phyloP scores from a whole-genome alignment of 1,140 invertebrate species.

The Xylocopa sonorina region DNA sequence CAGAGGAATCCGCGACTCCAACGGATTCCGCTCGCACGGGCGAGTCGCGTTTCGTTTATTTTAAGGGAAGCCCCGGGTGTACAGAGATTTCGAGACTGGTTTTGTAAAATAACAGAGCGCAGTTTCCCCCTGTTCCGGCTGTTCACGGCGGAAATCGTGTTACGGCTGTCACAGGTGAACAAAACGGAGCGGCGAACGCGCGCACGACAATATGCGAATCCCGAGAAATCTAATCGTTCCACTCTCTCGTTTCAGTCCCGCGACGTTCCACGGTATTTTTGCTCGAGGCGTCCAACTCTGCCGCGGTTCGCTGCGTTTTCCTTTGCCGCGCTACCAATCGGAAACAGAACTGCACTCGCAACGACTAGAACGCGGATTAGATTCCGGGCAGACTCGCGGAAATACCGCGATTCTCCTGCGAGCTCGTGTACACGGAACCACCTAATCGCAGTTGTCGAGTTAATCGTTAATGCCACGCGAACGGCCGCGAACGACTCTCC shows the following conservation, averaged over 20 bases:
- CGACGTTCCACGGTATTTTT: constrained; percentile 20
- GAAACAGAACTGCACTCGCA: neutral
- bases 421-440: too few species aligned
- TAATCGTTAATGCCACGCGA: too few species aligned
- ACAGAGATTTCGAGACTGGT: neutral
- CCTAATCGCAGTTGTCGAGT: too few species aligned
- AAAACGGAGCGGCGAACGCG: neutral
- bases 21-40: neutral
- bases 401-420: too few species aligned
- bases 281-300: neutral
- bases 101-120: neutral
- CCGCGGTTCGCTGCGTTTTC: neutral
- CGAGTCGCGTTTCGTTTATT: neutral
- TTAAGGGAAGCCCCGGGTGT: neutral
- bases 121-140: too few species aligned
- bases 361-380: too few species aligned
- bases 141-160: neutral
- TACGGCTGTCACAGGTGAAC: constrained; percentile 9
- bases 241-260: constrained; percentile 21
- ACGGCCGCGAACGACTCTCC: too few species aligned
- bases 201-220: constrained; percentile 5
- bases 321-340: constrained; percentile 4
- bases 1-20: neutral
- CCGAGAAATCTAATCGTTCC: constrained; percentile 37
- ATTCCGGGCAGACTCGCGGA: too few species aligned